Percentiles rank a stretch among this genome's conserved stretches.
phyloP scores from a whole-genome alignment of 2,888 invertebrate genomes.

The Nudaria mundana region DNA sequence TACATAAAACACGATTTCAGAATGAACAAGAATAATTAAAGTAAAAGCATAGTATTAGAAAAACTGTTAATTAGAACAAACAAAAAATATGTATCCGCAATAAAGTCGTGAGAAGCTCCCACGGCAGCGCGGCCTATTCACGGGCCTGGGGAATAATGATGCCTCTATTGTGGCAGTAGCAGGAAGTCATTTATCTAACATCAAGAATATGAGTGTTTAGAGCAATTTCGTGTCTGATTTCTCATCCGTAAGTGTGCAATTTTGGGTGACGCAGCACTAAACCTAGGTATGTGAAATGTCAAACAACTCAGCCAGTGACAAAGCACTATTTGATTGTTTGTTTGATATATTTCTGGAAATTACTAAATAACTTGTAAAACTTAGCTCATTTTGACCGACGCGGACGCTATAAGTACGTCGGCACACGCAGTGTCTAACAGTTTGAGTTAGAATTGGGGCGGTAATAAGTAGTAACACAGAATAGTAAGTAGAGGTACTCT shows the following conservation, averaged over 20 bases:
- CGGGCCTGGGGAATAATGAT: constrained; percentile 70
- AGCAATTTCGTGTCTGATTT: constrained; percentile 78
- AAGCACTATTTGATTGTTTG: constrained; percentile 31
- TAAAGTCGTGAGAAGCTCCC: constrained; percentile 77
- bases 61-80: constrained; percentile 79
- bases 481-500: no score
- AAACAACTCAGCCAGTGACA: constrained; percentile 37
- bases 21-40: constrained; percentile 64
- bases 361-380: constrained; percentile 8
- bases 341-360: constrained; percentile 19
- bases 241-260: constrained; percentile 75
- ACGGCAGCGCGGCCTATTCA: constrained; percentile 70
- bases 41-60: constrained; percentile 76
- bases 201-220: constrained; percentile 80
- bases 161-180: constrained; percentile 73
- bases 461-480: no score
- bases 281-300: constrained; percentile 39
- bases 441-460: no score
- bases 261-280: constrained; percentile 50
- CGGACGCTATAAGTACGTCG: no score
- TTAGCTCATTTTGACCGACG: no score
- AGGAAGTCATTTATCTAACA: constrained; percentile 81
- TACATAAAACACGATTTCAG: constrained; percentile 32
- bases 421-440: no score
- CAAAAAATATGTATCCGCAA: constrained; percentile 79